Percentiles rank a stretch among this genome's conserved stretches.
phyloP scores from a whole-genome alignment of 1,140 invertebrate species.

The Neotoxoptera formosana region DNA sequence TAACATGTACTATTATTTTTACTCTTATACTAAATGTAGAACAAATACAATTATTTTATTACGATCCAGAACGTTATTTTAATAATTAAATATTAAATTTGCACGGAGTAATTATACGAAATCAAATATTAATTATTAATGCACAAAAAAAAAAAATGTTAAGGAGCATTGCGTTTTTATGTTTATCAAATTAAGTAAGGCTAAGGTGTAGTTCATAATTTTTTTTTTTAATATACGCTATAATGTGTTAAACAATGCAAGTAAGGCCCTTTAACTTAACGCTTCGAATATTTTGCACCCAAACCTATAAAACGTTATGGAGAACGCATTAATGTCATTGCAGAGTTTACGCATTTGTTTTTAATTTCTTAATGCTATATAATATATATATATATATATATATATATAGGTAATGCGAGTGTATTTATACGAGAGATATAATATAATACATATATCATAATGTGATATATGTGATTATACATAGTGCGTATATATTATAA shows the following conservation, averaged over 20 bases:
- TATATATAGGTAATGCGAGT: background rate
- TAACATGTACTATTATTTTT: background rate
- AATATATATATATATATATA: too few relatives aligned
- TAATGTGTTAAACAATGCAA: constrained; percentile 25
- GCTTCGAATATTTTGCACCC: constrained; percentile 9
- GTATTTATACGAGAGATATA: background rate
- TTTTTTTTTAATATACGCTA: background rate
- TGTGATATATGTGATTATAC: background rate
- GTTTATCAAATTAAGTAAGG: background rate
- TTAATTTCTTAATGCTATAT: constrained; percentile 39
- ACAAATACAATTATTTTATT: background rate
- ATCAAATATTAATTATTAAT: constrained; percentile 4
- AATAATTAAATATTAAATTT: constrained; percentile 13
- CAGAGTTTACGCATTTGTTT: constrained; percentile 10
- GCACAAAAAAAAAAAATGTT: background rate
- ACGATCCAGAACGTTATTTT: background rate
- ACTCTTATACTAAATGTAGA: background rate
- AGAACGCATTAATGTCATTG: constrained; percentile 28
- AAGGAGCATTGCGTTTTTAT: constrained; percentile 7
- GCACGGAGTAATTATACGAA: background rate
- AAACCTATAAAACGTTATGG: constrained; percentile 13
- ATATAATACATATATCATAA: background rate
- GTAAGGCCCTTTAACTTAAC: constrained; percentile 7
- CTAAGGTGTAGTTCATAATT: background rate
- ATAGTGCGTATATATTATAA: background rate